Conservation (phyloP, 23 tunicate genomes). For the Trididemnum clinides region DNA sequence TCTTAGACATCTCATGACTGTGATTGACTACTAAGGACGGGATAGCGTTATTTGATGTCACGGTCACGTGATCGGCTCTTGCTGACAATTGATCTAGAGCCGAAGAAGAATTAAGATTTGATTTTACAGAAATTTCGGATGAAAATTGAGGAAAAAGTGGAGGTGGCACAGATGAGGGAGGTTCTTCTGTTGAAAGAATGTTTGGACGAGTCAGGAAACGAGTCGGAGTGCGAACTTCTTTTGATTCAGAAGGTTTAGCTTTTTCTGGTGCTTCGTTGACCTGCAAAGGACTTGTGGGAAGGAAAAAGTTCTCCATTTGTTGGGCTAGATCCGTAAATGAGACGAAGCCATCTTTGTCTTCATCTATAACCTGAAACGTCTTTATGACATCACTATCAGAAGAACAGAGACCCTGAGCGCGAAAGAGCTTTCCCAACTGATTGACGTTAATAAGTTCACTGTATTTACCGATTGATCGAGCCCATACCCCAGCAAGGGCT, state of each 20-base stretch:
- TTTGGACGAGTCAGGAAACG: too few relatives aligned
- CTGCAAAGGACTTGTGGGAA: neutral
- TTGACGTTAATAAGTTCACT: constrained; percentile 33
- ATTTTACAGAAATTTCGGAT: neutral
- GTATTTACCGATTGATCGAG: constrained; percentile 33
- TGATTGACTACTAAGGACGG: neutral
- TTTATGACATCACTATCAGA: constrained; percentile 43
- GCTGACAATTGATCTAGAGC: neutral
- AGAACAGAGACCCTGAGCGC: constrained; percentile 32
- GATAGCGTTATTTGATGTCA: neutral
- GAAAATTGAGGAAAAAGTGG: too few relatives aligned
- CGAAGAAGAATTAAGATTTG: neutral
- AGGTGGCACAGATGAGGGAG: neutral
- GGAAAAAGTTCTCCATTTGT: constrained; percentile 42
- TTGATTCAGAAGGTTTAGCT: neutral
- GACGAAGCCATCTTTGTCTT: constrained; percentile 48
- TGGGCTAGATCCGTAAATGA: constrained; percentile 51
- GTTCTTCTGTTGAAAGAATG: neutral
- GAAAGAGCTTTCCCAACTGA: constrained; percentile 51
- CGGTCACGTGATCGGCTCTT: neutral
- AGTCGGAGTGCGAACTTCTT: neutral
- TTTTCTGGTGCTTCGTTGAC: neutral
- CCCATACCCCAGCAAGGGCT: constrained; percentile 58
- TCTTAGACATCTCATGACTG: neutral
- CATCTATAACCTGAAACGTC: constrained; percentile 53